Conservation (phyloP, 2,113 vertebrate species). For the Piaya cayana region DNA sequence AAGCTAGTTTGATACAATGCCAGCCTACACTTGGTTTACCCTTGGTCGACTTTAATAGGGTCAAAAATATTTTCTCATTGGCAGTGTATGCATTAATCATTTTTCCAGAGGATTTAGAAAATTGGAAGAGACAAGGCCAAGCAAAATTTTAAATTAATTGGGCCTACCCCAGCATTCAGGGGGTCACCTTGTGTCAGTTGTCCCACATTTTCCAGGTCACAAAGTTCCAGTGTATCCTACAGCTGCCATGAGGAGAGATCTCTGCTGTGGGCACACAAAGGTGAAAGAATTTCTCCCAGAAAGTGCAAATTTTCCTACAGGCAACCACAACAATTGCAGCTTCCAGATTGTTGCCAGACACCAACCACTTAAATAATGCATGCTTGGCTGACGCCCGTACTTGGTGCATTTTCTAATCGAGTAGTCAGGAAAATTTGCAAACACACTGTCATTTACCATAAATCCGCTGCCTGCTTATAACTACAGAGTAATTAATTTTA, state of each 20-base stretch:
- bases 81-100: slow-evolving; percentile 93
- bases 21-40: slow-evolving; percentile 95
- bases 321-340: slow-evolving; percentile 78
- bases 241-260: slow-evolving; percentile 80
- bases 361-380: slow-evolving; percentile 84
- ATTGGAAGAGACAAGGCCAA: slow-evolving; percentile 93
- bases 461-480: slow-evolving; percentile 83
- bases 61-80: slow-evolving; percentile 97
- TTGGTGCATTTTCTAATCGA: slow-evolving; percentile 80
- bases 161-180: slow-evolving; percentile 84
- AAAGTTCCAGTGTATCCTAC: slow-evolving; percentile 81
- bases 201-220: slow-evolving; percentile 89
- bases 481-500: slow-evolving; percentile 78
- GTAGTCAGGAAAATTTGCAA: slow-evolving; percentile 81
- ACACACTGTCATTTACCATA: slow-evolving; percentile 82
- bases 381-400: slow-evolving; percentile 74
- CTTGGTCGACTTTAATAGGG: slow-evolving; percentile 98
- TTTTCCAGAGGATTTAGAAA: slow-evolving; percentile 95
- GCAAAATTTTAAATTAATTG: slow-evolving; percentile 96
- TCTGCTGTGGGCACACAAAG: slow-evolving; percentile 81
- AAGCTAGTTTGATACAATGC: slow-evolving; percentile 94
- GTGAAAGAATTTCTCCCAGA: slow-evolving; percentile 85
- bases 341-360: slow-evolving; percentile 82
- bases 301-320: slow-evolving; percentile 82
- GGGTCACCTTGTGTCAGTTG: slow-evolving; percentile 87